Conservation (phyloP, 1,140 invertebrate species). For the Hyles vespertilio region DNA sequence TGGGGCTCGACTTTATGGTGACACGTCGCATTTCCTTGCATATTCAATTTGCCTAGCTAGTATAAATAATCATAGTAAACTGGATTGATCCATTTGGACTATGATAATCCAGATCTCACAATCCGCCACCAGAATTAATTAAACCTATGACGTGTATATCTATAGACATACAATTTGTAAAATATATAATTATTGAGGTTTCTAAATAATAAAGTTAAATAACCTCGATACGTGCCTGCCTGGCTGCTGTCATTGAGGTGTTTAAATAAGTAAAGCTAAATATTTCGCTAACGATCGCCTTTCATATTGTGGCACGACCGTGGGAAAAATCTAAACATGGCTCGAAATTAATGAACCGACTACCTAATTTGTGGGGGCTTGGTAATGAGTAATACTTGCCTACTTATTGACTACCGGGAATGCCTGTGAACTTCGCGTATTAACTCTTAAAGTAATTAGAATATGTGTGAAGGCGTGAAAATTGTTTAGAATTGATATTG, state of each 20-base stretch:
- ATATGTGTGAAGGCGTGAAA: neutral
- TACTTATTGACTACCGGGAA: neutral
- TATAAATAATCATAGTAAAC: too few relatives aligned
- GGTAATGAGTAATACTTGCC: slow-evolving; percentile 14
- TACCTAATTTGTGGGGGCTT: slow-evolving; percentile 31
- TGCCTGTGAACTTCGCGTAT: neutral
- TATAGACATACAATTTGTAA: too few relatives aligned
- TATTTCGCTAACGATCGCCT: slow-evolving; percentile 50
- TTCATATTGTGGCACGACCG: slow-evolving; percentile 29
- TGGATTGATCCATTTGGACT: too few relatives aligned
- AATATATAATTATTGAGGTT: too few relatives aligned
- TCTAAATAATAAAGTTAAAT: neutral
- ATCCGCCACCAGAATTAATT: too few relatives aligned
- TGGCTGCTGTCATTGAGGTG: neutral
- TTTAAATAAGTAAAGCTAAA: slow-evolving; percentile 19
- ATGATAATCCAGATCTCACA: too few relatives aligned
- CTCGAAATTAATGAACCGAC: slow-evolving; percentile 41
- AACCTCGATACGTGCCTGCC: neutral
- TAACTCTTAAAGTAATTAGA: slow-evolving; percentile 1
- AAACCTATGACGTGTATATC: too few relatives aligned
- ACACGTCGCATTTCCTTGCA: too few relatives aligned
- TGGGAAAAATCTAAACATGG: slow-evolving; percentile 47
- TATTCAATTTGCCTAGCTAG: too few relatives aligned
- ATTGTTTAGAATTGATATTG: neutral
- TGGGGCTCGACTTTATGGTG: too few relatives aligned